Evolutionary conservation across 1,140 invertebrate species (phyloP), one percentile per base, ranked within the genome.

Genomic region (Akabosia matsudoensis): DNA sequence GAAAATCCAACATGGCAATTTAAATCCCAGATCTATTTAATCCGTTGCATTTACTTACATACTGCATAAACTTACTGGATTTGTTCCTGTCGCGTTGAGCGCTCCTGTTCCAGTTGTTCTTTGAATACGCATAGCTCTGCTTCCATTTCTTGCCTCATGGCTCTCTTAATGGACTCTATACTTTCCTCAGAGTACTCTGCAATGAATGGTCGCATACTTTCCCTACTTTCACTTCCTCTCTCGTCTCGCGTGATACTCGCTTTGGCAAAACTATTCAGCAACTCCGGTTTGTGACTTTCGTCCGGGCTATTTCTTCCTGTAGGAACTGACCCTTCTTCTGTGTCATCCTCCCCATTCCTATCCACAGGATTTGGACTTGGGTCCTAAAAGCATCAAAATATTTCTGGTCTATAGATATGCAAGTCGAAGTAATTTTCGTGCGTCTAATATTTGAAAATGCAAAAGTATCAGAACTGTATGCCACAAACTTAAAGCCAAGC

Each of bases 71-170:
- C 73, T 74, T 56, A 56, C 73, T 56, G 31, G 3, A 74, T 52
- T 52, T 54, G 45, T 16, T 52, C 52, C 22, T 74, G 31, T 31
- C 30, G 52, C 37, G 3, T 1, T 22, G 52, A 54, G 16, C 73
- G 13, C 33, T 74, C 73, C 10, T 31, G 16, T 54, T 74, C 73
- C 24, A 74, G 33, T 28, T 54, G 7, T 3, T 74, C 73, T 28
- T 56, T 18, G 33, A 37, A 74, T 2, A 4, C 33, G 52, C 28
- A 26, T 4, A 74, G 30, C 28, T 56, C 52, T 18, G 7, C 52
- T 26, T 74, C 73, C 26, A 54, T 54, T n/a, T 74, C 37, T 28
- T 28, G 1, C 3, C 45, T 7, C 30, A 74, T 52, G 1, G 37
- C 30, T 22, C 4, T 56, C 51, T 54, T 74, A 22, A 31, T 74